Conservation (phyloP, 2,113 vertebrate genomes). For the Cynocephalus volans region DNA sequence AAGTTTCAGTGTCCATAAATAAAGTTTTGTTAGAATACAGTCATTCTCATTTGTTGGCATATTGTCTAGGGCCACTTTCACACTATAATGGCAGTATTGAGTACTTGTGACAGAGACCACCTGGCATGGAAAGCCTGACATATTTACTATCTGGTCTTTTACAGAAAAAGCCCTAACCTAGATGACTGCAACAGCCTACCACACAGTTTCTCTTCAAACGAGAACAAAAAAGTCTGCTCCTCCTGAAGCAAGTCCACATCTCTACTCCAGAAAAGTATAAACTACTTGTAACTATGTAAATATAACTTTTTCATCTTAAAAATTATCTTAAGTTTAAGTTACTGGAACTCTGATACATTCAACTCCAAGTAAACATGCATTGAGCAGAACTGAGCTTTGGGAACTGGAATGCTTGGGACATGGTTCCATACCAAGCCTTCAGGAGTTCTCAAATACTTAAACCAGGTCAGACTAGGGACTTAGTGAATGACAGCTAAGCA, state of each 20-base stretch:
- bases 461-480: background rate
- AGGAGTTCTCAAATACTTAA: background rate
- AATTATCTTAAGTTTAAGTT: background rate
- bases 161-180: background rate
- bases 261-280: background rate
- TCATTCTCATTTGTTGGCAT: background rate
- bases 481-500: background rate
- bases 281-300: background rate
- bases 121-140: background rate
- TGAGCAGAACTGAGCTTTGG: background rate
- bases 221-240: background rate
- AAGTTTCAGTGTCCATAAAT: slow-evolving; percentile 35
- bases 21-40: background rate
- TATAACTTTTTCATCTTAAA: background rate
- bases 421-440: background rate
- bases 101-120: background rate
- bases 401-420: background rate
- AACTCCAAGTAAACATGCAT: background rate
- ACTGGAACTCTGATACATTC: slow-evolving; percentile 6
- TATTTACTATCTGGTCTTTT: background rate
- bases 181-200: background rate
- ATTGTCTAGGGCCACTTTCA: background rate
- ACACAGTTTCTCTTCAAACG: background rate
- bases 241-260: background rate
- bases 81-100: background rate